Base-by-base conservation (phyloP, 1,140 invertebrate species). In the Aphis gossypii region DNA sequence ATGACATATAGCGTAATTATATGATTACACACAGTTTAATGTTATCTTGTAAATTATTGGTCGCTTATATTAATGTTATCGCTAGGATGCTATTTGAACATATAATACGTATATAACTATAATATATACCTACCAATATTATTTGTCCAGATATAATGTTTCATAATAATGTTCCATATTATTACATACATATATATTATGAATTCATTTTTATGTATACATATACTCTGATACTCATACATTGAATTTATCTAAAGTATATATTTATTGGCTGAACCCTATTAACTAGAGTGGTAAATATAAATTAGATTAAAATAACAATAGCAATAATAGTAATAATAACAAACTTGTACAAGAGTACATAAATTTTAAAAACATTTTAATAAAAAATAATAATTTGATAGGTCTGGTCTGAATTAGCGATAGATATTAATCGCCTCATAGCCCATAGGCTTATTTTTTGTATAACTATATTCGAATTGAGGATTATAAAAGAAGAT, bases 161-260 rank as follows among this genome's bases (percentile, higher is more conserved):
- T 76, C n/a, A 76, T 76, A 76, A 76, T 35, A 76, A 35, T 76
- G 60, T 76, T 76, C 60, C 60, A 76, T 76, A 76, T 76, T 76
- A 76, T 76, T 76, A n/a, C 18, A 76, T n/a, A 20, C 60, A 5
- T n/a, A 20, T n/a, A 20, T n/a, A 18, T n/a, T 76, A n/a, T 76
- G 14, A 76, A 76, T 76, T 76, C 14, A 2, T 76, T 76, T 76
- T 76, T 76, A n/a, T 76, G 60, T 76, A 14, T n/a, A 76, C 0
- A 76, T n/a, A 3, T n/a, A 76, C 14, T 35, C 14, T n/a, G 14
- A n/a, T n/a, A 76, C 30, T 76, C 30, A 20, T 76, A 76, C 30
- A 68, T 68, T n/a, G 30, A n/a, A 30, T 68, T n/a, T 14, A 68
- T 76, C 30, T 30, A 18, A 35, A 76, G n/a, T 14, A 76, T 14